These are phyloP conservation scores for Xestia c-nigrum DNA, from an alignment of 2,888 invertebrate species.

Conservation along the genomic window DNA sequence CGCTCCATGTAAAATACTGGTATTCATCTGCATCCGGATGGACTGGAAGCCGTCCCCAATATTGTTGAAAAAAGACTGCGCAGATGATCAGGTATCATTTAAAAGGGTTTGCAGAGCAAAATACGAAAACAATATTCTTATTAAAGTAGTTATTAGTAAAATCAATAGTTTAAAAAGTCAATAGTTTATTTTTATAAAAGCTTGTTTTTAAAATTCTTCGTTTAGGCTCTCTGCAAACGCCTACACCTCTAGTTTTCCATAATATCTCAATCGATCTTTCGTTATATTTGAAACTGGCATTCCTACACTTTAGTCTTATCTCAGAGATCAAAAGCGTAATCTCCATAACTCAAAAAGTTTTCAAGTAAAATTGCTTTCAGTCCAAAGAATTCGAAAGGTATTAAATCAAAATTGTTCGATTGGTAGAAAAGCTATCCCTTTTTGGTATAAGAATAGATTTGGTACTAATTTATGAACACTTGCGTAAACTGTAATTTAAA, in stretches of 20 bases:
- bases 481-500: background rate
- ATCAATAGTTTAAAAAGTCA: too few relatives aligned
- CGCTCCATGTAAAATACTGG: too few relatives aligned
- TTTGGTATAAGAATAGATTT: background rate
- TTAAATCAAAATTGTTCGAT: conserved; percentile 44
- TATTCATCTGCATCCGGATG: too few relatives aligned
- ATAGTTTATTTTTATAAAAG: too few relatives aligned
- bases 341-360: conserved; percentile 51
- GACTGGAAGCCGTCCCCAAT: too few relatives aligned
- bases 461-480: background rate
- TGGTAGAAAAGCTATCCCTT: conserved; percentile 5
- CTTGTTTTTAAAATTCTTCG: too few relatives aligned
- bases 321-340: conserved; percentile 34
- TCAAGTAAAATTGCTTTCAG: conserved; percentile 51
- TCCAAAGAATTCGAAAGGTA: conserved; percentile 37
- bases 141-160: too few relatives aligned
- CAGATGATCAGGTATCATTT: too few relatives aligned
- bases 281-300: background rate
- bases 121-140: too few relatives aligned
- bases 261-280: conserved; percentile 9
- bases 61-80: too few relatives aligned
- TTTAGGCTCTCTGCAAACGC: background rate
- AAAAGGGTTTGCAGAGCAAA: too few relatives aligned
- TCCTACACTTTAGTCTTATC: conserved; percentile 1
- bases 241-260: conserved; percentile 1